Base-by-base conservation (phyloP, 2,113 vertebrate genomes). In the Otocyon megalotis region DNA sequence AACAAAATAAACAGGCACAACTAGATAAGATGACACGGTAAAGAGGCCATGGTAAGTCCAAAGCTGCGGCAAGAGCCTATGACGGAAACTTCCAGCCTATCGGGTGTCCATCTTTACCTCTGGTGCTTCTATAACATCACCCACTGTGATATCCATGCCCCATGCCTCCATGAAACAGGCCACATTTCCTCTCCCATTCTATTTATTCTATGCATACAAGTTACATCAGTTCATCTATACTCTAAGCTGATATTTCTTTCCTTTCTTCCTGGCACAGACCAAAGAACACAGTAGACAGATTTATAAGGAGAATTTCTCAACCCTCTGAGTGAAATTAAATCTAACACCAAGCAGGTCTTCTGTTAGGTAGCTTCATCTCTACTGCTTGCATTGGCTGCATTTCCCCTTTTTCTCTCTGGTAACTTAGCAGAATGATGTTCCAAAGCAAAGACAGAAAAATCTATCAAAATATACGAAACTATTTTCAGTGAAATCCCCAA, bases 251-350 rank as follows among this genome's bases (percentile, higher is more conserved):
- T 58, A 65, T 56, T 58, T 88, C 37, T 84, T 81, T 90, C 8
- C 24, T 92, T 81, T 74, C n/a, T 79, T 2, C 43, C 2, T 3
- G 22, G 65, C 22, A 93, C 48, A 84, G 50, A 43, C 2, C 84
- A 87, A 15, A 93, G 19, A 94, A 35, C 32, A 87, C 94, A 88
- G 7, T 1, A 83, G 17, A 87, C 17, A 86, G 65, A 90, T 90
- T 95, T 35, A 80, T 95, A 76, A 65, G 24, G 48, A 56, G 14
- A n/a, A 80, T 87, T 83, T 93, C 20, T 96, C 56, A 74, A 17
- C 24, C n/a, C 1, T 28, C 10, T 19, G 8, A 87, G 26, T 83
- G 74, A 62, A 92, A 63, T 65, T 58, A 63, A 88, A 81, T 74
- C 19, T 95, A 69, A 77, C 20, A 86, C 7, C 37, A 37, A 95